phyloP scores from a whole-genome alignment of 2,888 invertebrate genomes.

The Sesia apiformis region DNA sequence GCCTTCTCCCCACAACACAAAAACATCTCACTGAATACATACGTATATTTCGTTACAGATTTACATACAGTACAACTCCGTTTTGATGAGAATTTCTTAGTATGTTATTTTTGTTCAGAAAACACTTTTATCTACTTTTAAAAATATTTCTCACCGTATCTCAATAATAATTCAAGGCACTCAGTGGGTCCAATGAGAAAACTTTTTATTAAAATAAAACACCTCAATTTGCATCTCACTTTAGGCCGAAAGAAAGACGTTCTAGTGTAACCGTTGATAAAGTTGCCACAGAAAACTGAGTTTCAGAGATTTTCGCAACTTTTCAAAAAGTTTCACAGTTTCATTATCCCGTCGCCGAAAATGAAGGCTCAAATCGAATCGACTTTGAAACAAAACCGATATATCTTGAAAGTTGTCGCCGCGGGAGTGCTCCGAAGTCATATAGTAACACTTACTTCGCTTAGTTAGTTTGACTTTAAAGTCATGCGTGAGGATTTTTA shows the following conservation, averaged over 20 bases:
- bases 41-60: too few relatives aligned
- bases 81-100: too few relatives aligned
- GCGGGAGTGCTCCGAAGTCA: neutral
- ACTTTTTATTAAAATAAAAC: neutral
- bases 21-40: too few relatives aligned
- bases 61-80: too few relatives aligned
- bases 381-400: conserved; percentile 54
- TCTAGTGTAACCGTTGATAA: conserved; percentile 6
- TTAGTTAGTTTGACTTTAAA: conserved; percentile 37
- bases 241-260: neutral
- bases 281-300: conserved; percentile 16
- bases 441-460: conserved; percentile 15
- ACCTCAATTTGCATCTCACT: conserved; percentile 1
- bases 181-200: too few relatives aligned
- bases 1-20: too few relatives aligned
- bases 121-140: too few relatives aligned
- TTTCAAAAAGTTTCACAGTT: conserved; percentile 24
- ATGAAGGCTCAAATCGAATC: conserved; percentile 33
- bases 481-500: conserved; percentile 23
- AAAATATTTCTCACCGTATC: too few relatives aligned
- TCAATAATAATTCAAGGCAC: too few relatives aligned
- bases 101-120: too few relatives aligned
- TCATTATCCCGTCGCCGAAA: conserved; percentile 27
- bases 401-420: conserved; percentile 34
- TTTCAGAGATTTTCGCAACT: conserved; percentile 15